Percentiles rank a stretch among this genome's conserved stretches.
phyloP scores from a whole-genome alignment of 2,113 vertebrate species.

The Indicator maculatus region DNA sequence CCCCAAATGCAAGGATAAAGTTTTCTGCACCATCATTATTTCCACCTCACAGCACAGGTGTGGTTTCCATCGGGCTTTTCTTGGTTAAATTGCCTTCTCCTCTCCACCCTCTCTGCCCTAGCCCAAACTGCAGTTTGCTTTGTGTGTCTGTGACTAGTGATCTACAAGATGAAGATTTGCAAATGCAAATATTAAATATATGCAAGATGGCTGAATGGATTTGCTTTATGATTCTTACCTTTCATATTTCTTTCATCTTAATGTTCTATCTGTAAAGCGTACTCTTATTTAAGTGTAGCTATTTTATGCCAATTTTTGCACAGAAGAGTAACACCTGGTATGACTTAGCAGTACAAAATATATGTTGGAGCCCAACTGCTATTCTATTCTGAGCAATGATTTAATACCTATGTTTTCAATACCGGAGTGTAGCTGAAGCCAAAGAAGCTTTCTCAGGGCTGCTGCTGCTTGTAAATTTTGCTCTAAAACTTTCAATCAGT shows the following conservation, averaged over 20 bases:
- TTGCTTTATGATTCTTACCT: not conserved
- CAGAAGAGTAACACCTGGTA: not conserved
- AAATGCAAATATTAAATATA: not conserved
- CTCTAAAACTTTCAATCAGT: not conserved
- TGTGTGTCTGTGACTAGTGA: not conserved
- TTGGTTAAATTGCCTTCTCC: not conserved
- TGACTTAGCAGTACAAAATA: not conserved
- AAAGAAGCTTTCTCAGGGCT: not conserved
- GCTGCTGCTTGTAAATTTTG: not conserved
- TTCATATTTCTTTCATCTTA: not conserved
- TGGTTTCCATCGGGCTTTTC: not conserved
- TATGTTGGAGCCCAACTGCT: not conserved
- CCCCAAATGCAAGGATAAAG: slow-evolving; percentile 6
- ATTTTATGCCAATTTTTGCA: not conserved
- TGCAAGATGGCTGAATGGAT: not conserved
- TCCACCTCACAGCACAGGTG: slow-evolving; percentile 28
- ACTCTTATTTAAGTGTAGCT: not conserved
- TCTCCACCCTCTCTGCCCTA: not conserved
- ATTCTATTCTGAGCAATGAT: not conserved
- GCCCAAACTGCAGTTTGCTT: not conserved
- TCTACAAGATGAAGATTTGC: not conserved
- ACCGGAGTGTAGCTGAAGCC: not conserved
- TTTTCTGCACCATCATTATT: not conserved
- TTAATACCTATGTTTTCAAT: not conserved
- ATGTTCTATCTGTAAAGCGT: not conserved